Conservation (phyloP, 53 echinoderm and acorn worm genomes). For the Holothuria scabra region DNA sequence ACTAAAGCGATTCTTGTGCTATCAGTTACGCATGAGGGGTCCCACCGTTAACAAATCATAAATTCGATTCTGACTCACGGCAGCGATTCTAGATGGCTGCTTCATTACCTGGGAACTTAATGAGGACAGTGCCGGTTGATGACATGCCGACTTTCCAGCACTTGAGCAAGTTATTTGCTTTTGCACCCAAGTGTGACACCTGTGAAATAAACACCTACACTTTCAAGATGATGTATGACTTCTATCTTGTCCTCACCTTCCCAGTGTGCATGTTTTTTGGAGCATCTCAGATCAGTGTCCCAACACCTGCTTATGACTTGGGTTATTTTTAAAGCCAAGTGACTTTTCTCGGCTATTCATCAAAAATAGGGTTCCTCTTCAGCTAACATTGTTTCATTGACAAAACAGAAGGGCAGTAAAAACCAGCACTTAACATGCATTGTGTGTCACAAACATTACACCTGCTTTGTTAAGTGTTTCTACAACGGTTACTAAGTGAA, state of each 20-base stretch:
- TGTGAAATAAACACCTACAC: slow-evolving; percentile 35
- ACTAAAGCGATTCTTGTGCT: slow-evolving; percentile 20
- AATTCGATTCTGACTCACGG: slow-evolving; percentile 31
- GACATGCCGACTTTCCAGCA: slow-evolving; percentile 49
- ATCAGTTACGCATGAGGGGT: slow-evolving; percentile 36
- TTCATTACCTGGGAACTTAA: slow-evolving; percentile 46
- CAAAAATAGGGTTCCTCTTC: neutral
- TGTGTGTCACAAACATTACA: too few relatives aligned
- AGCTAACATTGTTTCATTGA: too few relatives aligned
- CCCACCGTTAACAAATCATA: slow-evolving; percentile 28
- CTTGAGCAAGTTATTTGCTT: slow-evolving; percentile 53
- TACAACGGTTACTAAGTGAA: too few relatives aligned
- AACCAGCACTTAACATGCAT: too few relatives aligned
- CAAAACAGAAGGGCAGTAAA: too few relatives aligned
- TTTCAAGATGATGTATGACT: slow-evolving; percentile 25
- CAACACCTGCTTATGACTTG: slow-evolving; percentile 27
- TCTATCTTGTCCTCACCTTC: slow-evolving; percentile 2
- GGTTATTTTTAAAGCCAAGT: slow-evolving; percentile 13
- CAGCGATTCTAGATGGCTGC: neutral
- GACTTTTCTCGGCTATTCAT: slow-evolving; percentile 41
- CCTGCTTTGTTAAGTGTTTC: too few relatives aligned
- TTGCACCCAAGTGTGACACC: slow-evolving; percentile 50
- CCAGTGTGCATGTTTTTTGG: slow-evolving; percentile 3
- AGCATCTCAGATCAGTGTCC: slow-evolving; percentile 25
- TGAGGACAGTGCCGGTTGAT: slow-evolving; percentile 23